Evolutionary conservation across 2,888 invertebrate species (phyloP).

Genomic region (Erpobdella octoculata): DNA sequence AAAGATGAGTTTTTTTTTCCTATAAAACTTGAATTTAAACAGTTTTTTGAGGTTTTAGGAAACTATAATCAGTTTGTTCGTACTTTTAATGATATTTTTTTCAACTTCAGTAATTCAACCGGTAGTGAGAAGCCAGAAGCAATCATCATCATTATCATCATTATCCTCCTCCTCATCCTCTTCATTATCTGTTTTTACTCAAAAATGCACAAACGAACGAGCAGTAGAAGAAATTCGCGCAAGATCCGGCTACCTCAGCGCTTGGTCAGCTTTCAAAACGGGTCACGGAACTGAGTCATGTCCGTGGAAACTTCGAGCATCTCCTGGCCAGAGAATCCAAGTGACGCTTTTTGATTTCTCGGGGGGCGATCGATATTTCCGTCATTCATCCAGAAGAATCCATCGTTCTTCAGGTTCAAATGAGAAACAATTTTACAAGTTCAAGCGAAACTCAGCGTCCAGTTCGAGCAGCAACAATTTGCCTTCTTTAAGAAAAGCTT

Average conservation of each 20-base stretch:
- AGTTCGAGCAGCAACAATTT: not conserved
- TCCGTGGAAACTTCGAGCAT: not conserved
- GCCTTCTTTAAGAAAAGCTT: not conserved
- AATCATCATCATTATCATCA: not conserved
- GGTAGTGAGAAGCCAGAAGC: not conserved
- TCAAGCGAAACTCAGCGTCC: too few species aligned
- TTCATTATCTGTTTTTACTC: not conserved
- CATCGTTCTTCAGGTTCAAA: too few species aligned
- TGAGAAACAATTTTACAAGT: too few species aligned
- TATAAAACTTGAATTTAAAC: too few species aligned
- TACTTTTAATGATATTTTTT: too few species aligned
- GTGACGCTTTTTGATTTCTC: not conserved
- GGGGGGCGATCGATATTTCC: too few species aligned
- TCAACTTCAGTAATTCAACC: not conserved
- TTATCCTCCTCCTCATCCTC: too few species aligned
- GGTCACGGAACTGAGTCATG: slow-evolving; percentile 14
- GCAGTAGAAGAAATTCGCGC: not conserved
- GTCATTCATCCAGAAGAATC: too few species aligned
- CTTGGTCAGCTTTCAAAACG: not conserved
- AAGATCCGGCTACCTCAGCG: slow-evolving; percentile 13
- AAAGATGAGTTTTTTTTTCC: too few species aligned
- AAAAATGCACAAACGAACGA: not conserved
- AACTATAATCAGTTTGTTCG: too few species aligned
- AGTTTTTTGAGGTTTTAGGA: too few species aligned
- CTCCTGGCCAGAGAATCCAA: not conserved